Conservation (phyloP, 2,113 vertebrate species). For the Caranx melampygus region DNA sequence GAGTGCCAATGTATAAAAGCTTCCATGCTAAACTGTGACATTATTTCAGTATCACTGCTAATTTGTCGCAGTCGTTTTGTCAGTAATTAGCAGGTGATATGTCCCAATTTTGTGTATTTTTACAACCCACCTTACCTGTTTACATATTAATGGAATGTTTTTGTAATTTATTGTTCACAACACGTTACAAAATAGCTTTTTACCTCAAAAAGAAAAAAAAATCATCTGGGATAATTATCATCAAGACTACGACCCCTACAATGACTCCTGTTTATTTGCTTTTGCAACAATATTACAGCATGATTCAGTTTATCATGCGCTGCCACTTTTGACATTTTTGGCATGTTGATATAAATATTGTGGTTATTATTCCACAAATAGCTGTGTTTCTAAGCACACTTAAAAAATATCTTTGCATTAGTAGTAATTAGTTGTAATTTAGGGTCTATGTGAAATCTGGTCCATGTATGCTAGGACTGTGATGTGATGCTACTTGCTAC, state of each 20-base stretch:
- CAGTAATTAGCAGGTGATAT: conserved; percentile 71
- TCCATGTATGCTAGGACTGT: too few species aligned
- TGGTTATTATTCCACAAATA: not conserved
- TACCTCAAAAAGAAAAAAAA: conserved; percentile 13
- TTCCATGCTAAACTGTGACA: conserved; percentile 51
- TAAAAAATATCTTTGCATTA: not conserved
- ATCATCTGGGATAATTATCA: conserved; percentile 52
- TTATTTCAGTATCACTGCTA: conserved; percentile 70
- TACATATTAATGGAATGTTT: conserved; percentile 52
- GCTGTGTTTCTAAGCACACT: not conserved
- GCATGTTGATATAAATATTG: conserved; percentile 5
- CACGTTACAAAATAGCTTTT: conserved; percentile 53
- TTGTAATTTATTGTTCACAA: conserved; percentile 45
- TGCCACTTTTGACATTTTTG: conserved; percentile 25
- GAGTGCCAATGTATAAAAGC: conserved; percentile 60
- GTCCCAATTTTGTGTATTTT: conserved; percentile 35
- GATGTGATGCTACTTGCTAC: too few species aligned
- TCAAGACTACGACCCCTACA: conserved; percentile 22
- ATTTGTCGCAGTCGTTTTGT: conserved; percentile 67
- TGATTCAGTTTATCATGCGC: conserved; percentile 10
- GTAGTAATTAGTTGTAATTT: not conserved
- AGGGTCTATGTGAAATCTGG: too few species aligned
- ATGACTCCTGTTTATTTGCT: conserved; percentile 39
- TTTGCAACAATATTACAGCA: conserved; percentile 24
- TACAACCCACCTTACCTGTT: conserved; percentile 47